phyloP scores from a whole-genome alignment of 2,888 invertebrate species.

The Torymus texanus region DNA sequence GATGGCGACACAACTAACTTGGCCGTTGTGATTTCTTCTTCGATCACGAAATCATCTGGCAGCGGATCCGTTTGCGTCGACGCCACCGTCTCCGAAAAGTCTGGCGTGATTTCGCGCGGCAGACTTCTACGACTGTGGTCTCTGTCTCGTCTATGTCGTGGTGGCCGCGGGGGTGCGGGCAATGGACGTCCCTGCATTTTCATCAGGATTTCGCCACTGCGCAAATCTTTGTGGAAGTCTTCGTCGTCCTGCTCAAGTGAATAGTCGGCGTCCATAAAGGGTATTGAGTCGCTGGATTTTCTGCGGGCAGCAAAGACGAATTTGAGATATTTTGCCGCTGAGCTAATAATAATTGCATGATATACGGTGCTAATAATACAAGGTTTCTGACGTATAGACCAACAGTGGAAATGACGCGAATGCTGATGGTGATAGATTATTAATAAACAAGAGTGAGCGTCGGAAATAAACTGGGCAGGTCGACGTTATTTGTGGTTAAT shows the following conservation, averaged over 20 bases:
- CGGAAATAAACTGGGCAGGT: too few species aligned
- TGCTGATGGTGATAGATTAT: too few species aligned
- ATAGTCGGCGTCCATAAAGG: constrained; percentile 81
- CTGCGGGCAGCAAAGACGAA: not conserved
- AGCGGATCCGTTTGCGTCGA: constrained; percentile 91
- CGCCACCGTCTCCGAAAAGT: constrained; percentile 81
- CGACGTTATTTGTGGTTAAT: too few species aligned
- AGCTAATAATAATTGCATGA: too few species aligned
- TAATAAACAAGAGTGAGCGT: too few species aligned
- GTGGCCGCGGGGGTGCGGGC: constrained; percentile 91
- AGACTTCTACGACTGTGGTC: constrained; percentile 46
- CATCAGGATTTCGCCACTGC: constrained; percentile 85
- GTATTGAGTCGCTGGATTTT: constrained; percentile 69
- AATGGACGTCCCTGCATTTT: constrained; percentile 91
- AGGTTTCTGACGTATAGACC: not conserved
- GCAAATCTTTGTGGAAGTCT: constrained; percentile 78
- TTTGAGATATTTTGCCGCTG: too few species aligned
- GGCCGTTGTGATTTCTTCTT: constrained; percentile 71
- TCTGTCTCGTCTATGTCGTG: constrained; percentile 77
- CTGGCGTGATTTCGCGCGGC: constrained; percentile 60
- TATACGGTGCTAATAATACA: too few species aligned
- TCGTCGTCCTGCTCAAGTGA: constrained; percentile 63
- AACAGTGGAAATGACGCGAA: too few species aligned
- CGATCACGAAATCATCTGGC: constrained; percentile 82
- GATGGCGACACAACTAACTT: constrained; percentile 71